These are phyloP conservation scores for Euphysa ruthae DNA, from an alignment of 30 jellyfish, hydroid and myxozoan genomes.

Conservation along the genomic window DNA sequence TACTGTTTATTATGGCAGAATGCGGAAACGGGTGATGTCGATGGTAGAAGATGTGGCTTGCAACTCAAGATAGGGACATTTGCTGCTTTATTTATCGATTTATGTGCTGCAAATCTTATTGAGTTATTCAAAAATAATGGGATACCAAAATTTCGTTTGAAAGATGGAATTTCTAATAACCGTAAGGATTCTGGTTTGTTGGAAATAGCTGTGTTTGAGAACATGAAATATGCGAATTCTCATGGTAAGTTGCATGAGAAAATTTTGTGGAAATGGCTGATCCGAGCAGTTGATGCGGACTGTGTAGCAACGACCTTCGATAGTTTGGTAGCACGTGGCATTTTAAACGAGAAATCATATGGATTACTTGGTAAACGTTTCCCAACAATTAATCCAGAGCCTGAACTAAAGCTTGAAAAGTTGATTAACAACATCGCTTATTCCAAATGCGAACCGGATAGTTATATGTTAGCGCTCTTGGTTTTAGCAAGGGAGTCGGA, in stretches of 20 bases:
- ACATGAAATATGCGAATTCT: conserved; percentile 32
- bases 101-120: conserved; percentile 54
- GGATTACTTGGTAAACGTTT: conserved; percentile 91
- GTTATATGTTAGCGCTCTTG: conserved; percentile 68
- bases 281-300: conserved; percentile 76
- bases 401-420: conserved; percentile 66
- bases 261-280: conserved; percentile 77
- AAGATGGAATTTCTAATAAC: conserved; percentile 23
- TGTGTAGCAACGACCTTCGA: conserved; percentile 74
- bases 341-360: conserved; percentile 59
- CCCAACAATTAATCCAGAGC: conserved; percentile 94
- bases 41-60: conserved; percentile 84
- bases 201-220: conserved; percentile 74
- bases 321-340: conserved; percentile 68
- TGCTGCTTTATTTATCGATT: conserved; percentile 90
- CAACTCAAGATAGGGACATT: conserved; percentile 88
- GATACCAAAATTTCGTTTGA: conserved; percentile 65
- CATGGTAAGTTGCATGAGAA: conserved; percentile 50
- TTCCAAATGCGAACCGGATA: conserved; percentile 49
- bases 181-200: conserved; percentile 49
- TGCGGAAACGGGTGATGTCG: conserved; percentile 93
- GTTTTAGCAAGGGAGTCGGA: conserved; percentile 89
- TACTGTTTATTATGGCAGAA: conserved; percentile 91
- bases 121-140: conserved; percentile 60
- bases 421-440: conserved; percentile 60